Conservation (phyloP, 2,797 vertebrate genomes). For the Manis javanica region DNA sequence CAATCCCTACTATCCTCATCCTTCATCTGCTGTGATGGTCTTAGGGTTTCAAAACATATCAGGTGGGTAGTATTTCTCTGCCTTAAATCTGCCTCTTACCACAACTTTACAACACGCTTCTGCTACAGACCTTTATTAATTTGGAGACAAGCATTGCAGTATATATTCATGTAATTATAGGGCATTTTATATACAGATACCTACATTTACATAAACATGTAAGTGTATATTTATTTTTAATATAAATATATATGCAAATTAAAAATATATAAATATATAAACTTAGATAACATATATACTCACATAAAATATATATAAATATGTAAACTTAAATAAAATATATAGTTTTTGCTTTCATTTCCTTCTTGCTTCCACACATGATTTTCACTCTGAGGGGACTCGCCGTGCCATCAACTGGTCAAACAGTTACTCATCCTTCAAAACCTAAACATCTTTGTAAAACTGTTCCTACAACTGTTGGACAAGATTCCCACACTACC, state of each 20-base stretch:
- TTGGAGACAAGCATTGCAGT: neutral
- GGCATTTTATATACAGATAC: no score
- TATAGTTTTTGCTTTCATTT: neutral
- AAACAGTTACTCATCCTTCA: neutral
- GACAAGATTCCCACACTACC: neutral
- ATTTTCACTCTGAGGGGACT: conserved; percentile 9
- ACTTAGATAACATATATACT: neutral
- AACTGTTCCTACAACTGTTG: neutral
- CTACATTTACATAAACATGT: neutral
- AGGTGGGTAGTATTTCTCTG: conserved; percentile 1
- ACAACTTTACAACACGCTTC: conserved; percentile 28
- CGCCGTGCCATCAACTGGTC: neutral
- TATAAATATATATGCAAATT: neutral
- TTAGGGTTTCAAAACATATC: conserved; percentile 14
- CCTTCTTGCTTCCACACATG: neutral
- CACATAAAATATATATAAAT: neutral
- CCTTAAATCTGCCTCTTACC: conserved; percentile 47
- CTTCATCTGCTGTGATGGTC: neutral
- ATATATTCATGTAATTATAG: no score
- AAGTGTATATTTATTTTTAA: neutral
- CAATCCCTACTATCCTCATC: neutral
- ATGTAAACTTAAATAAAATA: neutral
- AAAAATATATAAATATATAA: neutral
- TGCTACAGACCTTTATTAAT: conserved; percentile 45
- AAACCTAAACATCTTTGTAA: neutral